Evolutionary conservation across 2,113 vertebrate species (phyloP).

Genomic region (Rhodinocichla rosea): DNA sequence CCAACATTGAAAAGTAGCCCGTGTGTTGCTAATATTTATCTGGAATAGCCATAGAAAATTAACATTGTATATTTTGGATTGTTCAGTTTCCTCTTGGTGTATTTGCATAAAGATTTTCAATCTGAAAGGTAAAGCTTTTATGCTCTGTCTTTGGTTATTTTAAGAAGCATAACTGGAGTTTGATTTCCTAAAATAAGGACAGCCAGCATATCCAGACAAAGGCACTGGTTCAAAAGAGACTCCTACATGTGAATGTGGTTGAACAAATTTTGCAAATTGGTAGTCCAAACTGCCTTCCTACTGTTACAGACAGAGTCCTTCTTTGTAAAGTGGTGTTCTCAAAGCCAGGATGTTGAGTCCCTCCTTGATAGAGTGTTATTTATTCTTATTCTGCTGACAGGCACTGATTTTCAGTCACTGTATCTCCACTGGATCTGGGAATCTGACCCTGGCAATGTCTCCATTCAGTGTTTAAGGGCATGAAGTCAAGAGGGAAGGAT

Average conservation of each 20-base stretch:
- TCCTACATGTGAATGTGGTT: neutral
- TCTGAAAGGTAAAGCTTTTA: neutral
- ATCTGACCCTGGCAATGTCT: neutral
- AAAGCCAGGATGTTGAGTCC: neutral
- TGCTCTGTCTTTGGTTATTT: neutral
- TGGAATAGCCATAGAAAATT: conserved; percentile 43
- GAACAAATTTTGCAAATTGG: neutral
- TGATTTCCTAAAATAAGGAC: neutral
- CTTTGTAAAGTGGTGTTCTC: neutral
- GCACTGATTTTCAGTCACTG: neutral
- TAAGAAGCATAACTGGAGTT: neutral
- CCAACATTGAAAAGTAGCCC: conserved; percentile 49
- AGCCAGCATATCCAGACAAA: neutral
- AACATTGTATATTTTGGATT: conserved; percentile 16
- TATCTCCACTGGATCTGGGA: neutral
- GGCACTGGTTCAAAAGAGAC: neutral
- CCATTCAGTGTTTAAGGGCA: neutral
- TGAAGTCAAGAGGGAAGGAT: conserved; percentile 25
- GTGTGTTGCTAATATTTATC: conserved; percentile 28
- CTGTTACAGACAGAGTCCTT: neutral
- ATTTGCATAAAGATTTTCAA: neutral
- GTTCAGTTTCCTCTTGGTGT: neutral
- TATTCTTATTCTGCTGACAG: neutral
- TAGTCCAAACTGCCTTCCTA: neutral
- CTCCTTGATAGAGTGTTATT: neutral